Evolutionary conservation across 2,797 vertebrate genomes (phyloP), one percentile per base, ranked within the genome.

Genomic region (Hylomyscus alleni): DNA sequence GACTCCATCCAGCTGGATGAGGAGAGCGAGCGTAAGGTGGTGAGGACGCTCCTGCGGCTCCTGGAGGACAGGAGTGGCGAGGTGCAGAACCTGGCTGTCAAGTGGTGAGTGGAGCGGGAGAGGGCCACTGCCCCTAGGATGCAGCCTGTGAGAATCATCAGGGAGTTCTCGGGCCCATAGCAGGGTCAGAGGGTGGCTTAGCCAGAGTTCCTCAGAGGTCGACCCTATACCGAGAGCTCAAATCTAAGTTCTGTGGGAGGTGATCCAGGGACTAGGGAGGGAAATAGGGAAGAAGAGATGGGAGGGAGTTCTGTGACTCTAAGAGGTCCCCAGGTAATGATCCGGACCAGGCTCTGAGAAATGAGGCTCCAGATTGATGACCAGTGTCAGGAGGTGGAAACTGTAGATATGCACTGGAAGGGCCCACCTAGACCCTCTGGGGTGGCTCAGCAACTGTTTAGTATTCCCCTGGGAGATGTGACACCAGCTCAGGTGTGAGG

Each of bases 21-120:
- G 98, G 99, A 99, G 98, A 99, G 99, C 0, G 99, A 99, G 98
- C 99, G 99, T 94, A 99, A 99, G 95, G 99, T 99, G 91, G 99
- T 99, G 91, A 98, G 98, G 95, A 99, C 99, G 99, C 98, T 99
- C 90, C 98, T 99, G 54, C 99, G 98, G 88, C 98, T 99, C 91
- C 98, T 99, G 94, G 99, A 99, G 94, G 99, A 99, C 98, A 99
- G 99, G 98, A 99, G 99, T 0, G 99, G 99, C 13, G 99, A 99
- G 98, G 99, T 99, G 67, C 99, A 99, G 98, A 99, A 99, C 98
- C 98, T 99, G 37, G 99, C 99, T 0, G 99, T 99, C 77, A 99
- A 99, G 98, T 99, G 99, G 99, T 99, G 98, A 99, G 98, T 50
- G 15, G 54, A 11, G 37, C 31, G 17, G 58, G 47, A 50, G 4